Percentiles rank a stretch among this genome's conserved stretches.
Conservation (phyloP, 2,888 invertebrate species). For the Parapristionchus giblindavisi region DNA sequence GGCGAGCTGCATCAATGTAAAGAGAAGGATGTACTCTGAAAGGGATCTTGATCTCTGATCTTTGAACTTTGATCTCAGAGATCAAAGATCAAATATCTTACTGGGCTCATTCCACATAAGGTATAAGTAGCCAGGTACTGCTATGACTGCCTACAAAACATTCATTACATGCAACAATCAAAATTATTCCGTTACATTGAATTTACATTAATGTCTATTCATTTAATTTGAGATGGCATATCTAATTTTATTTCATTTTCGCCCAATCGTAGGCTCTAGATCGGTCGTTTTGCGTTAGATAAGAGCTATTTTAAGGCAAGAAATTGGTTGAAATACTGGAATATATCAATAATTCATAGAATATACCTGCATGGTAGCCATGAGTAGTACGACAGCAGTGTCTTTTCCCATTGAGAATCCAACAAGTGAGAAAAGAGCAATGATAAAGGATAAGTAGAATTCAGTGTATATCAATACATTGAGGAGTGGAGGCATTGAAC, state of each 20-base stretch:
- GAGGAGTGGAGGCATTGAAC: constrained; percentile 18
- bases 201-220: too few species aligned
- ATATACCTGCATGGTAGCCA: constrained; percentile 15
- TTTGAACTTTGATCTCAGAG: too few species aligned
- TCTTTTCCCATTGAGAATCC: constrained; percentile 4
- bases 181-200: too few species aligned
- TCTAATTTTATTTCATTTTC: not conserved
- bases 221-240: too few species aligned
- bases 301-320: too few species aligned
- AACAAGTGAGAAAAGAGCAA: constrained; percentile 6
- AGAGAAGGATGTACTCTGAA: constrained; percentile 5
- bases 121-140: constrained; percentile 21
- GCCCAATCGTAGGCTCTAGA: not conserved
- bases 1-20: constrained; percentile 3
- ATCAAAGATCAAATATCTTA: not conserved
- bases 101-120: constrained; percentile 31
- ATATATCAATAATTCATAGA: too few species aligned
- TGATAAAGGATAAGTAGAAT: constrained; percentile 18
- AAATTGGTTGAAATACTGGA: too few species aligned
- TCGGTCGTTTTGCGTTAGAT: not conserved
- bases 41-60: too few species aligned
- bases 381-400: not conserved
- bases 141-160: constrained; percentile 8
- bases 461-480: not conserved
- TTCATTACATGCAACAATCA: too few species aligned